Evolutionary conservation across 2,888 invertebrate species (phyloP), one percentile per base, ranked within the genome.

Genomic region (Drosophila longiperda): DNA sequence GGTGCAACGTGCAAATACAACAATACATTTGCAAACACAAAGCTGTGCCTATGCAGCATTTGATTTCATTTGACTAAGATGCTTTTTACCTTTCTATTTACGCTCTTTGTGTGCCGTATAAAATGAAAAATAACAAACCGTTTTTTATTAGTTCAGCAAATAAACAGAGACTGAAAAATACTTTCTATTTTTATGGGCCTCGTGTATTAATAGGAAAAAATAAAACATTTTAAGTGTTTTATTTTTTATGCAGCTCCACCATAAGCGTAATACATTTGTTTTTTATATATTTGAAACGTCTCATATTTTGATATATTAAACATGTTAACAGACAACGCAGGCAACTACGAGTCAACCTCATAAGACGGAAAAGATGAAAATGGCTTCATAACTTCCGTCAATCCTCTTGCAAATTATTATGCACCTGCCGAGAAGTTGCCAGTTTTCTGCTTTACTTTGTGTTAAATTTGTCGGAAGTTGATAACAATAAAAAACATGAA

Each of bases 11-110:
- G 59, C 42, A 17, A 17, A 54, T 5, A 26, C 38, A 11, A 36
- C 17, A 11, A 40, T 52, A 42, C 34, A 40, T 52, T 36, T 33
- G 49, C 29, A 20, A 63, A 65, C 71, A 29, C 34, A 36, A 15
- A 23, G 3, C 61, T 60, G 55, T 71, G 75, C 66, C 80, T 75
- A 63, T 78, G 57, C 73, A 53, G 60, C 69, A 75, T 80, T 82
- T 85, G 87, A 87, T 87, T 82, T 85, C 66, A 75, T 82, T 84
- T 87, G 85, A 70, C 82, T 85, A 66, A 82, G 78, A 75, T 73
- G 85, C 75, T 82, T 87, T 87, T 87, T 75, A 72, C 76, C 78
- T 82, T 84, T 69, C 73, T 78, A 80, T 87, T 85, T 80, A 73
- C 72, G 48, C 36, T 65, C 64, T 62, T n/a, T 58, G 33, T 52